These are phyloP conservation scores for Drosophila micromelanica DNA, from an alignment of 1,140 invertebrate species.

Conservation along the genomic window DNA sequence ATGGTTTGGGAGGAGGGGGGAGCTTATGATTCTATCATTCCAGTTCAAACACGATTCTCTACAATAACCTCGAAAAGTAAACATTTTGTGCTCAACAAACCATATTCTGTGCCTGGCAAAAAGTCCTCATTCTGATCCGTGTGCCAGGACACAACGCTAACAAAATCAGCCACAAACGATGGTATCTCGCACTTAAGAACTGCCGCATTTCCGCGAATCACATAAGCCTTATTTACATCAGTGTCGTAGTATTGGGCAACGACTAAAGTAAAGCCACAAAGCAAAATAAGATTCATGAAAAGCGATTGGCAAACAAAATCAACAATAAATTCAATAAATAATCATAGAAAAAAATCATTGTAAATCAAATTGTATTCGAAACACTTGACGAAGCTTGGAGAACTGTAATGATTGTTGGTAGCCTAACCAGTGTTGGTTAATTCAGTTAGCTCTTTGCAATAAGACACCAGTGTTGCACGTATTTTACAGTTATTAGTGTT, in stretches of 20 bases:
- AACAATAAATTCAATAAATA: constrained; percentile 7
- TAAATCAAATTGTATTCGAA: constrained; percentile 22
- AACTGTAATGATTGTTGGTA: background rate
- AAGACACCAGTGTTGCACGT: constrained; percentile 34
- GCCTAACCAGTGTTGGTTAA: constrained; percentile 71
- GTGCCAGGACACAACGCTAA: constrained; percentile 94
- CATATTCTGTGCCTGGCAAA: constrained; percentile 87
- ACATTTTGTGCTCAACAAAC: constrained; percentile 85
- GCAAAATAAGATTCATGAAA: constrained; percentile 9
- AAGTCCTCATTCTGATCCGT: constrained; percentile 90
- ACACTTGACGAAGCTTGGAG: constrained; percentile 23
- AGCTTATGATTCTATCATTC: constrained; percentile 24
- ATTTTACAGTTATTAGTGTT: constrained; percentile 71
- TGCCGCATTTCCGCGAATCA: constrained; percentile 96
- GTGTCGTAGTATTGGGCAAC: constrained; percentile 95
- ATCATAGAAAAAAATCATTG: background rate
- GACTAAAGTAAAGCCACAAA: constrained; percentile 86
- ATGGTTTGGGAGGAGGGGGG: constrained; percentile 19
- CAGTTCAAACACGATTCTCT: constrained; percentile 19
- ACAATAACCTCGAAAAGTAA: constrained; percentile 28
- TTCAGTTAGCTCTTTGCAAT: constrained; percentile 49
- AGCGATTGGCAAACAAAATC: too few species aligned
- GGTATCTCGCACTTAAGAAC: constrained; percentile 97
- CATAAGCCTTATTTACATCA: constrained; percentile 96
- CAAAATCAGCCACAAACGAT: constrained; percentile 95